A percentile compares a stretch with the other conserved stretches of the same genome.
Evolutionary conservation across 2,113 vertebrate genomes (phyloP).

Genomic region (Tonatia bakeri): DNA sequence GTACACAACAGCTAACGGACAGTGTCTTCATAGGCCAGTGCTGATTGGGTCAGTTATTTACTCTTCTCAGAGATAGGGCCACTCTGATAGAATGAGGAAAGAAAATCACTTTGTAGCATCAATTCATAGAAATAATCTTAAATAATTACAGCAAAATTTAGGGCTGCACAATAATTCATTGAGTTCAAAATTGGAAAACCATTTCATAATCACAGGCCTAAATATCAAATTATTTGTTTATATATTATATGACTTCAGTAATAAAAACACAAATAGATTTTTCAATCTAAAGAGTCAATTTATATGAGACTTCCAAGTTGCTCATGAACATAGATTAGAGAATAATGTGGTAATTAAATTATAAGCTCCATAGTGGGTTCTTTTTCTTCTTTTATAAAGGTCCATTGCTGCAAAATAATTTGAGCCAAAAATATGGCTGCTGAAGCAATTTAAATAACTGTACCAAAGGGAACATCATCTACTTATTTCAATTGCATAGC

Average conservation of each 20-base stretch:
- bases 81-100: background rate
- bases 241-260: background rate
- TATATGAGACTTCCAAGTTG: background rate
- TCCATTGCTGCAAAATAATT: background rate
- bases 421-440: background rate
- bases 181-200: background rate
- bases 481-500: background rate
- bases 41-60: constrained; percentile 6
- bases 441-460: constrained; percentile 39
- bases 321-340: background rate
- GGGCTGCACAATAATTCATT: background rate
- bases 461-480: background rate
- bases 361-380: background rate
- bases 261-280: background rate
- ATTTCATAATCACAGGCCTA: background rate
- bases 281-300: background rate
- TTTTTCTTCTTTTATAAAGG: constrained; percentile 43
- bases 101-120: background rate
- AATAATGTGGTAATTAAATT: background rate
- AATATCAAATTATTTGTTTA: background rate
- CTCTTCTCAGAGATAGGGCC: background rate
- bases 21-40: constrained; percentile 5
- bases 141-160: constrained; percentile 14
- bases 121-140: background rate
- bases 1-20: constrained; percentile 43